These are phyloP conservation scores for Micromussa lordhowensis DNA, from an alignment of 92 coral and sea anemone genomes.

Conservation along the genomic window DNA sequence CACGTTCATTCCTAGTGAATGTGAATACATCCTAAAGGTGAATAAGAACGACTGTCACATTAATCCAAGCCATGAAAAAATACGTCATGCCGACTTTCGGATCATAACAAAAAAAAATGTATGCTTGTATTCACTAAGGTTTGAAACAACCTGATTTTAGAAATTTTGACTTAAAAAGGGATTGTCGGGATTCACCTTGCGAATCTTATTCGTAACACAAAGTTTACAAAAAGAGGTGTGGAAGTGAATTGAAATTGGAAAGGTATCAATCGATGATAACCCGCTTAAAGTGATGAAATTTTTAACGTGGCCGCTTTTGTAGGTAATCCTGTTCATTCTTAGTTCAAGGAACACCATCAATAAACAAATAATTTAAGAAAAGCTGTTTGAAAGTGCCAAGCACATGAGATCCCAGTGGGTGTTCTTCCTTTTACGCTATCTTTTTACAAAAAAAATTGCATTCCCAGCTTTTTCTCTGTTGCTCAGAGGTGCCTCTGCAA, in stretches of 20 bases:
- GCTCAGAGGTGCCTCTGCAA: background rate
- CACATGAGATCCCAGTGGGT: slow-evolving; percentile 10
- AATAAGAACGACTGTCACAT: background rate
- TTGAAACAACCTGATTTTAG: too few species aligned
- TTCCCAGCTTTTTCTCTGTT: background rate
- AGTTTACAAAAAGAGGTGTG: too few species aligned
- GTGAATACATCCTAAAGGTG: background rate
- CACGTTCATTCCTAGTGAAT: background rate
- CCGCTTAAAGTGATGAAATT: background rate
- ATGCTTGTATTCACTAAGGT: too few species aligned
- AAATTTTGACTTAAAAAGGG: too few species aligned
- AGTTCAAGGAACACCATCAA: background rate
- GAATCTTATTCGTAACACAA: too few species aligned
- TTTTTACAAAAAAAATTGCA: background rate
- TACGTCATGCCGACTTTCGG: background rate
- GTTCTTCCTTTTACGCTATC: background rate
- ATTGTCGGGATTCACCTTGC: too few species aligned
- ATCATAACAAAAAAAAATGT: background rate
- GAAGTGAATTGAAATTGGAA: too few species aligned
- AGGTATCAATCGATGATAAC: background rate
- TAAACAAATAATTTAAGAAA: background rate
- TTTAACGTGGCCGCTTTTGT: background rate
- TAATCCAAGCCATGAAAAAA: background rate
- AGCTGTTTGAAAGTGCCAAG: background rate
- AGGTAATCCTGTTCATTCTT: background rate